Evolutionary conservation across 2,113 vertebrate species (phyloP).

Genomic region (Ibidorhyncha struthersii): DNA sequence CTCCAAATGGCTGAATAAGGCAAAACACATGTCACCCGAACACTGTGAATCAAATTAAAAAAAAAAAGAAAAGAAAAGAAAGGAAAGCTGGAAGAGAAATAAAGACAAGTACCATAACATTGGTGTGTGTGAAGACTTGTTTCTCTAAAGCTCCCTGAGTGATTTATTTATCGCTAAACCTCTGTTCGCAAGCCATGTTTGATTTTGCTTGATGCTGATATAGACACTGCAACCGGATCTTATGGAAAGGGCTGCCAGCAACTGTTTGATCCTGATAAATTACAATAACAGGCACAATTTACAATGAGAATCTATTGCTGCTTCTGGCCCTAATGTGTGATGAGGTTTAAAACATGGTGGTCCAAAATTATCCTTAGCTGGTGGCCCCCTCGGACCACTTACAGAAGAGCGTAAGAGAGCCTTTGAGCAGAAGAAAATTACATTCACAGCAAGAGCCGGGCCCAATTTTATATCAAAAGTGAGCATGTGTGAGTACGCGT

Average conservation of each 20-base stretch:
- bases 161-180: conserved; percentile 77
- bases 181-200: conserved; percentile 73
- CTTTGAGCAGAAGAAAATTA: background rate
- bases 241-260: conserved; percentile 61
- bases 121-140: conserved; percentile 60
- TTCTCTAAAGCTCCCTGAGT: conserved; percentile 58
- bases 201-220: conserved; percentile 68
- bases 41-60: conserved; percentile 71
- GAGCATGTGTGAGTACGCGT: background rate
- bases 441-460: background rate
- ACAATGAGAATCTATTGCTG: conserved; percentile 60
- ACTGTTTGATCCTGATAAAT: conserved; percentile 69
- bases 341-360: conserved; percentile 40
- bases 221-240: conserved; percentile 44
- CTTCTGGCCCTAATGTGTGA: conserved; percentile 50
- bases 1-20: conserved; percentile 83
- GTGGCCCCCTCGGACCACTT: background rate
- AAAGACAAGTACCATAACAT: conserved; percentile 66
- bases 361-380: conserved; percentile 48
- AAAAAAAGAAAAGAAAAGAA: conserved; percentile 3
- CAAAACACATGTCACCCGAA: conserved; percentile 80
- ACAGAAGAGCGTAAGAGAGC: background rate
- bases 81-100: conserved; percentile 66
- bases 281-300: conserved; percentile 59
- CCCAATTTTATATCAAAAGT: background rate